phyloP scores from a whole-genome alignment of 2,888 invertebrate species.

The Spodoptera littoralis region DNA sequence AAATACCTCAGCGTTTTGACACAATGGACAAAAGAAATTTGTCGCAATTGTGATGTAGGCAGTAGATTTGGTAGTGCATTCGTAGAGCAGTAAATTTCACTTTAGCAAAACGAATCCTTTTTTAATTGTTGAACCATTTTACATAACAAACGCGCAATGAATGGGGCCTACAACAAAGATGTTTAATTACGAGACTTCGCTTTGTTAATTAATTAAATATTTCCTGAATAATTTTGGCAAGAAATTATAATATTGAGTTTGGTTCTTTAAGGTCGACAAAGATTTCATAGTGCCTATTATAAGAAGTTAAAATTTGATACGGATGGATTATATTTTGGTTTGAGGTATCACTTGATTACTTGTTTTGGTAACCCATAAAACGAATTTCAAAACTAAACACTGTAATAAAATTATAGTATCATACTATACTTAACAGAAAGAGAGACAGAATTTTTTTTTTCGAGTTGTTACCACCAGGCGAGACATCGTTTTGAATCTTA shows the following conservation, averaged over 20 bases:
- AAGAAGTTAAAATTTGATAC: too few species aligned
- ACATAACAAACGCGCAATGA: conserved; percentile 40
- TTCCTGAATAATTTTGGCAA: conserved; percentile 7
- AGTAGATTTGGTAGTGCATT: conserved; percentile 28
- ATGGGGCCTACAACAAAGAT: conserved; percentile 27
- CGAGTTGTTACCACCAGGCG: too few species aligned
- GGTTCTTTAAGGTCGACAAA: too few species aligned
- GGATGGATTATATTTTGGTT: too few species aligned
- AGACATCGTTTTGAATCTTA: too few species aligned
- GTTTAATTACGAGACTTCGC: conserved; percentile 14
- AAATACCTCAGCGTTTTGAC: conserved; percentile 14
- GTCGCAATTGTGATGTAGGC: conserved; percentile 33
- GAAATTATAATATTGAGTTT: not conserved
- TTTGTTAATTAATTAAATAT: conserved; percentile 26
- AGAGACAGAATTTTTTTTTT: too few species aligned
- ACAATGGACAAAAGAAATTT: conserved; percentile 38
- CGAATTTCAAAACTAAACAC: too few species aligned
- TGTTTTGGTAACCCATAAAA: too few species aligned
- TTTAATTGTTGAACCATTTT: conserved; percentile 29
- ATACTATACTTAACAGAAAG: too few species aligned
- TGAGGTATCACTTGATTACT: too few species aligned
- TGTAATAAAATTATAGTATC: too few species aligned
- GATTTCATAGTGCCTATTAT: too few species aligned
- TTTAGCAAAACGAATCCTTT: conserved; percentile 42
- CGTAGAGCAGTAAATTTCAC: conserved; percentile 46